Conservation (phyloP, 2,888 invertebrate genomes). For the Lepidocyrtoides sp. region DNA sequence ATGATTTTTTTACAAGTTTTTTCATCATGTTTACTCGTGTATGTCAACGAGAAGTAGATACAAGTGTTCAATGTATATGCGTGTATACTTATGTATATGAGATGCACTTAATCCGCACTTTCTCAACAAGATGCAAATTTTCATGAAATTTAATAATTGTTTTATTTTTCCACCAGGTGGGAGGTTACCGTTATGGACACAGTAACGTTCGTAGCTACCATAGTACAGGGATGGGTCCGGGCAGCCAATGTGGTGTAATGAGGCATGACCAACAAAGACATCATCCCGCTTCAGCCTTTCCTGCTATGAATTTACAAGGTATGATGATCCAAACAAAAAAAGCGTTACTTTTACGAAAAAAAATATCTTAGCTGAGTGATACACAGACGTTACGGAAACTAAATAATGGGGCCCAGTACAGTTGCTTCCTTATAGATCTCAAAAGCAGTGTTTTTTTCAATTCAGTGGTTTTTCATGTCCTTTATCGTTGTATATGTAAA, state of each 20-base stretch:
- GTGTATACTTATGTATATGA: no score
- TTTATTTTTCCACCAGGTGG: constrained; percentile 79
- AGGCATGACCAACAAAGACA: constrained; percentile 85
- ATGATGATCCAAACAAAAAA: not conserved
- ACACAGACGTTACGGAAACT: no score
- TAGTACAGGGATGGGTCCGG: constrained; percentile 84
- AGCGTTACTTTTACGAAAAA: not conserved
- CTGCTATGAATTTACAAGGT: constrained; percentile 85
- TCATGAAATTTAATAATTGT: not conserved
- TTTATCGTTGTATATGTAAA: not conserved
- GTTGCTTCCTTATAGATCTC: not conserved
- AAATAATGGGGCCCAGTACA: constrained; percentile 55
- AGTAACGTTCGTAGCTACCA: constrained; percentile 85
- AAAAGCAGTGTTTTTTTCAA: not conserved
- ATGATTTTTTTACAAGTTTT: no score
- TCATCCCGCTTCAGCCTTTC: constrained; percentile 85
- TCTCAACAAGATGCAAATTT: not conserved
- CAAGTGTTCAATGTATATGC: no score
- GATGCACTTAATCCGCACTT: no score
- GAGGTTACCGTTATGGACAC: constrained; percentile 85
- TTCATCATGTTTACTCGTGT: no score
- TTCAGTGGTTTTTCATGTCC: constrained; percentile 13
- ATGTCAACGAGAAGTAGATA: no score
- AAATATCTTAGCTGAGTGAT: not conserved
- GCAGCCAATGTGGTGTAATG: constrained; percentile 85